Percentiles rank a stretch among this genome's conserved stretches.
Conservation (phyloP, 2,113 vertebrate genomes). For the Climacteris rufus region DNA sequence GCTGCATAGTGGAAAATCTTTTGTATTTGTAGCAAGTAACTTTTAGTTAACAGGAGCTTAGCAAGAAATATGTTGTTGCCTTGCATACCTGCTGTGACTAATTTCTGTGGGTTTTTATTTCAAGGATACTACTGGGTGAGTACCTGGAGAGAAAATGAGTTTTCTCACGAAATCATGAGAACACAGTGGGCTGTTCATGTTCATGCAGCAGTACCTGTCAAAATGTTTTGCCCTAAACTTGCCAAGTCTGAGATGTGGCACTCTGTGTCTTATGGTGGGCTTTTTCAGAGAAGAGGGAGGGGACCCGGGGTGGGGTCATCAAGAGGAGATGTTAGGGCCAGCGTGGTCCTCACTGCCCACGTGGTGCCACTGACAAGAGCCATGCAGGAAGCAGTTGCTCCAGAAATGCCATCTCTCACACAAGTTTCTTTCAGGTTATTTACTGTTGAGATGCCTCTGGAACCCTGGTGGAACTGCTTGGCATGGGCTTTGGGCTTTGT, state of each 20-base stretch:
- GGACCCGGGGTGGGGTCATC: background rate
- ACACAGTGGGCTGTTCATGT: background rate
- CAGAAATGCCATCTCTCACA: background rate
- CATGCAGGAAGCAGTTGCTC: fast-evolving
- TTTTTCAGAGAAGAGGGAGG: background rate
- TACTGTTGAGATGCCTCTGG: background rate
- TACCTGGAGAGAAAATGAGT: background rate
- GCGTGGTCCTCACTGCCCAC: fast-evolving
- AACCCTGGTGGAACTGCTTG: background rate
- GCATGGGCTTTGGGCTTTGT: background rate
- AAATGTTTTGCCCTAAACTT: background rate
- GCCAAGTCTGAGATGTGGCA: background rate
- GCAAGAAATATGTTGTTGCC: background rate
- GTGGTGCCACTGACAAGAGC: fast-evolving
- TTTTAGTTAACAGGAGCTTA: background rate
- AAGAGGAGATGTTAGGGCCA: no score
- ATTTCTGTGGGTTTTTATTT: background rate
- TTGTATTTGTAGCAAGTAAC: background rate
- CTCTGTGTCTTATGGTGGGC: background rate
- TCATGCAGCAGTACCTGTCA: background rate
- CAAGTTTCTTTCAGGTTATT: background rate
- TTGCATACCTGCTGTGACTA: background rate
- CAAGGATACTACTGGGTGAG: background rate
- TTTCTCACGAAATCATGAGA: background rate
- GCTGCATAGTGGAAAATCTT: background rate